Conservation (phyloP, 1,140 invertebrate genomes). For the Lepidurus apus region DNA sequence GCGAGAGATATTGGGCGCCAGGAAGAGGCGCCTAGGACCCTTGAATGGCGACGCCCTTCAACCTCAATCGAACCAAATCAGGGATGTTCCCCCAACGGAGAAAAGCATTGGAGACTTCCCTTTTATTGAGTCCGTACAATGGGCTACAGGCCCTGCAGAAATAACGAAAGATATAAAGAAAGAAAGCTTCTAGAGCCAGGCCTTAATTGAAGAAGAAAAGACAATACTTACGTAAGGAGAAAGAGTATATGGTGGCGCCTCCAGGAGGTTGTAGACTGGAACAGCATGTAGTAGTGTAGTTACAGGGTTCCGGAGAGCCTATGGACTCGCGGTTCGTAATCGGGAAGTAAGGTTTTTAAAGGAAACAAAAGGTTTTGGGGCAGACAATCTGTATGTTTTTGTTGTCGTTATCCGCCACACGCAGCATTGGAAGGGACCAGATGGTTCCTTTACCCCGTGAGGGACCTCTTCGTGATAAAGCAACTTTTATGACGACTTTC, state of each 20-base stretch:
- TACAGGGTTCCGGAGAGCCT: too few relatives aligned
- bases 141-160: too few relatives aligned
- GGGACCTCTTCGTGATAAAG: constrained; percentile 3
- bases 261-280: background rate
- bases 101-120: background rate
- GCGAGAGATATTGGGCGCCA: constrained; percentile 9
- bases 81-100: constrained; percentile 16
- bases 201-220: background rate
- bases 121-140: constrained; percentile 19
- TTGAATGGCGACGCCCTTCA: constrained; percentile 20
- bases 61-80: constrained; percentile 17
- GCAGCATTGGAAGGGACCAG: background rate
- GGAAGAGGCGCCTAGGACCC: constrained; percentile 7
- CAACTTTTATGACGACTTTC: background rate
- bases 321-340: background rate
- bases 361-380: background rate
- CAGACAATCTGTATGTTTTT: constrained; percentile 22
- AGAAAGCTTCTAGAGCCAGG: background rate
- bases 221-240: constrained; percentile 5
- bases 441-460: background rate
- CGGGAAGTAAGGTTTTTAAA: background rate
- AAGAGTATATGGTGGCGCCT: background rate
- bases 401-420: constrained; percentile 20
- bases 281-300: too few relatives aligned
- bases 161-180: background rate